A percentile compares a stretch with the other conserved stretches of the same genome.
These are phyloP conservation scores for Lophius piscatorius DNA, from an alignment of 2,113 vertebrate genomes.

Conservation along the genomic window DNA sequence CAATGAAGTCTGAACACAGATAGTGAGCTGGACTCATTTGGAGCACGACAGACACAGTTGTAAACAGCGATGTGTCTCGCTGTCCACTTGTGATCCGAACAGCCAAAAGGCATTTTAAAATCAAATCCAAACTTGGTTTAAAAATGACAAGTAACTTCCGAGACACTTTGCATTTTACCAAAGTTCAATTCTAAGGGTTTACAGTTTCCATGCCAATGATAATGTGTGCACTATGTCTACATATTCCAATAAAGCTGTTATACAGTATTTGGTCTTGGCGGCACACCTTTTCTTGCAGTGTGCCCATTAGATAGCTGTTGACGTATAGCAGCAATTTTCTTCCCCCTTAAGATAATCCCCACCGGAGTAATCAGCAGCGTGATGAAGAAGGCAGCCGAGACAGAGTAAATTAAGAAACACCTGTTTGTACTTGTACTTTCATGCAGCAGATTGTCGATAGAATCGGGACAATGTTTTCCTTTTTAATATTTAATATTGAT, in stretches of 20 bases:
- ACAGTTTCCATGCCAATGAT: slow-evolving; percentile 6
- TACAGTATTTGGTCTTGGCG: slow-evolving; percentile 16
- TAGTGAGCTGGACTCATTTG: too few relatives aligned
- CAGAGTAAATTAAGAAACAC: slow-evolving; percentile 21
- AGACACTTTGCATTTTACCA: too few relatives aligned
- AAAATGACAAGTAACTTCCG: too few relatives aligned
- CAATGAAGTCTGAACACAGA: too few relatives aligned
- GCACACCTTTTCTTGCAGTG: slow-evolving; percentile 1
- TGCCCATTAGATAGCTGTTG: slow-evolving; percentile 19
- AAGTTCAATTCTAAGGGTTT: slow-evolving; percentile 3
- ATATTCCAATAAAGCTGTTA: too few relatives aligned
- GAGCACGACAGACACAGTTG: too few relatives aligned
- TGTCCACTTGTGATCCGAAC: too few relatives aligned
- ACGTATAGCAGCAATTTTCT: slow-evolving; percentile 33
- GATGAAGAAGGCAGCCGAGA: slow-evolving; percentile 22
- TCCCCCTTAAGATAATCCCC: slow-evolving; percentile 7
- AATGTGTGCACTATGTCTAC: slow-evolving; percentile 9
- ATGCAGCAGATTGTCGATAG: slow-evolving; percentile 1
- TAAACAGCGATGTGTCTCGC: too few relatives aligned
- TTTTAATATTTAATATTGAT: slow-evolving; percentile 1
- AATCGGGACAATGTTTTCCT: slow-evolving; percentile 17
- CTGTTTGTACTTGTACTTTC: slow-evolving; percentile 8
- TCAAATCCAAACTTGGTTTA: too few relatives aligned
- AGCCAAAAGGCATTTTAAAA: too few relatives aligned
- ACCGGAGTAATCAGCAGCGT: slow-evolving; percentile 11